Conservation (phyloP, 2,113 vertebrate species). For the Tylochromis polylepis region DNA sequence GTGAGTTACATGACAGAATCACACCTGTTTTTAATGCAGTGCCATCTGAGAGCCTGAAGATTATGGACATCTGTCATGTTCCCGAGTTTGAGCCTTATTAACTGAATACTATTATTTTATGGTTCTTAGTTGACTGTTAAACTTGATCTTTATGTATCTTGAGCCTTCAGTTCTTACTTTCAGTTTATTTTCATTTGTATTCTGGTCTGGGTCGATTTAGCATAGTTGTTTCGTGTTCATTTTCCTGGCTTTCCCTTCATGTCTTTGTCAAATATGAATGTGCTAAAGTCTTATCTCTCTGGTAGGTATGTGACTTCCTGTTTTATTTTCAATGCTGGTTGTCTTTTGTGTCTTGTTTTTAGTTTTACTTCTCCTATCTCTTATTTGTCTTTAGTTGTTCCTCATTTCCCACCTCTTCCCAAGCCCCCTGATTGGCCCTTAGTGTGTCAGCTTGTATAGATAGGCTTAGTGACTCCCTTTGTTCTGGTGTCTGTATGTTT, state of each 20-base stretch:
- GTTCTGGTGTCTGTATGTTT: neutral
- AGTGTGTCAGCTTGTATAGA: neutral
- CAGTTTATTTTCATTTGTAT: neutral
- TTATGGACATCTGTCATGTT: neutral
- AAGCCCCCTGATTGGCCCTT: neutral
- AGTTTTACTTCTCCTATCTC: neutral
- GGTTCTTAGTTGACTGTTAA: neutral
- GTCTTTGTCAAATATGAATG: neutral
- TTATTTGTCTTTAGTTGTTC: neutral
- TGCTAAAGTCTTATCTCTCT: neutral
- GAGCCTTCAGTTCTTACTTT: rapidly evolving
- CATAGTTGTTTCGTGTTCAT: neutral
- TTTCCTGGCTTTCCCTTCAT: neutral
- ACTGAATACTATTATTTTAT: neutral
- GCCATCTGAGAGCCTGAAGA: neutral
- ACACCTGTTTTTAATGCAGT: neutral
- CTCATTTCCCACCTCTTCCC: neutral
- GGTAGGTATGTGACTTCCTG: neutral
- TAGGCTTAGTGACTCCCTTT: rapidly evolving
- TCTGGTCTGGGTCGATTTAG: neutral
- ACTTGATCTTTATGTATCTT: neutral
- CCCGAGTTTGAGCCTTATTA: neutral
- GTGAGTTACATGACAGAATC: rapidly evolving
- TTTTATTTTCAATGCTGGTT: neutral
- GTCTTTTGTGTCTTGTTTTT: neutral